Base-by-base conservation (phyloP, 2,797 vertebrate species). In the Apogon hyalosoma region DNA sequence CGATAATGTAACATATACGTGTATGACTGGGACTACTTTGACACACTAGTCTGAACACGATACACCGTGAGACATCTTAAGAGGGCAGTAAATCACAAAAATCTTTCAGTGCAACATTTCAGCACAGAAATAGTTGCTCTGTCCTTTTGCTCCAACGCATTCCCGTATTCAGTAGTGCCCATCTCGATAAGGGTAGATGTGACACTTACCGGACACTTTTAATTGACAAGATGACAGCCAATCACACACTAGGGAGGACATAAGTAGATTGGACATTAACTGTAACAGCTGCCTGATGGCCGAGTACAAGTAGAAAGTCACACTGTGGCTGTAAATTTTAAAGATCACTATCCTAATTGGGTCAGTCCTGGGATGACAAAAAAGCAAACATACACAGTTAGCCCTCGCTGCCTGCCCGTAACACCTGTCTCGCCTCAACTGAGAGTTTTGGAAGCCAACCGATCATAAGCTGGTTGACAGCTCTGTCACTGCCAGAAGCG, bases 281-380 rank as follows among this genome's bases (percentile, higher is more conserved):
- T 45, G 50, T 50, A 79, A 69, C 69, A 64, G 74, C 72, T 66
- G 42, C 54, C 48, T 61, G 62, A 69, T 57, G 63, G 73, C 38
- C 10, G 6, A 50, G 18, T 15, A 42, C 72, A 15, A 38, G 13
- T 31, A 43, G 6, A 70, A 57, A 73, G 62, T 70, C 78, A 74
- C 63, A 63, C 7, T 60, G 46, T 19, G 38, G 24, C 42, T 41
- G 47, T 68, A 47, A 19, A 69, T 65, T 63, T 48, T 60, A 69
- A 47, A 60, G 52, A 68, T 56, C 7, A 6, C 31, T n/a, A 39
- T 46, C 16, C 36, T 54, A 21, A 60, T 15, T 42, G 47, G 59
- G 49, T 42, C 24, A 19, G 48, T 59, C 40, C 19, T 18, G 16
- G 36, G 57, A 57, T 24, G 9, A 13, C 6, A 43, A 50, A 49